Evolutionary conservation across 2,888 invertebrate species (phyloP).

Genomic region (Bombylius major): DNA sequence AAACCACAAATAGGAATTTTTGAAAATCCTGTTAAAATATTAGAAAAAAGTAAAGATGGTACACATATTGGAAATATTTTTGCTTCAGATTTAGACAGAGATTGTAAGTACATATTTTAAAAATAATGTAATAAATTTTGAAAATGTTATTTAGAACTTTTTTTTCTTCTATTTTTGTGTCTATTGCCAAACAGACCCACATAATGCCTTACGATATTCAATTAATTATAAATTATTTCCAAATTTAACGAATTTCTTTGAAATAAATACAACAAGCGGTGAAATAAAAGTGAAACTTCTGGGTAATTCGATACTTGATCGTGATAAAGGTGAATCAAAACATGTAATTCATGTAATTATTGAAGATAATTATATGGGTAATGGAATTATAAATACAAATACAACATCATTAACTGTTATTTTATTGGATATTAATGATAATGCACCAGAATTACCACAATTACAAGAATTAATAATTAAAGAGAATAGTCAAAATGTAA

Average conservation of each 20-base stretch:
- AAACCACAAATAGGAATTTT: slow-evolving; percentile 34
- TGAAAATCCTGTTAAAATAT: slow-evolving; percentile 32
- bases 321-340: slow-evolving; percentile 38
- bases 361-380: slow-evolving; percentile 41
- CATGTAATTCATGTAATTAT: slow-evolving; percentile 41
- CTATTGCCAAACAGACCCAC: slow-evolving; percentile 29
- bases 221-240: slow-evolving; percentile 40
- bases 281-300: slow-evolving; percentile 38
- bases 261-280: slow-evolving; percentile 39
- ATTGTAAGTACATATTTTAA: slow-evolving; percentile 33
- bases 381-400: slow-evolving; percentile 27
- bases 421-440: slow-evolving; percentile 49
- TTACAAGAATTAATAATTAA: slow-evolving; percentile 17
- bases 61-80: slow-evolving; percentile 34
- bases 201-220: slow-evolving; percentile 42
- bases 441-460: slow-evolving; percentile 41
- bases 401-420: slow-evolving; percentile 31
- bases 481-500: slow-evolving; percentile 21
- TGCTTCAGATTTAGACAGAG: slow-evolving; percentile 45
- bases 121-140: background rate
- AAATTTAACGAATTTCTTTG: slow-evolving; percentile 40
- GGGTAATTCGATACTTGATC: slow-evolving; percentile 38
- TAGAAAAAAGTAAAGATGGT: slow-evolving; percentile 40
- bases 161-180: background rate
- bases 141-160: background rate